Conservation (phyloP, 2,888 invertebrate genomes). For the Adineta ricciae region DNA sequence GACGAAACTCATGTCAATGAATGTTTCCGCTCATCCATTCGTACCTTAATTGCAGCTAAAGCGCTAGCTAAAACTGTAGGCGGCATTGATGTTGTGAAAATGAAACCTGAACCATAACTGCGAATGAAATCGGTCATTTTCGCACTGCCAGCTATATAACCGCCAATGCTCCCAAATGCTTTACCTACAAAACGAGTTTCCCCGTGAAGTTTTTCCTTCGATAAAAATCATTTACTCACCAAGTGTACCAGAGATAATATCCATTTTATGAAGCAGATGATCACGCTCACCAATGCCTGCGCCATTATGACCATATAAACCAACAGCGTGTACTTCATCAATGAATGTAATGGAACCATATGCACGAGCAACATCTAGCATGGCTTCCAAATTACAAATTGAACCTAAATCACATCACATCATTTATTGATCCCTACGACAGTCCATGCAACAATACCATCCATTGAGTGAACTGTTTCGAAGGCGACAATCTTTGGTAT, state of each 20-base stretch:
- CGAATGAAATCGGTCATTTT: conserved; percentile 76
- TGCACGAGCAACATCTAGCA: conserved; percentile 78
- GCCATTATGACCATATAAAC: conserved; percentile 80
- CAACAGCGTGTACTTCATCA: conserved; percentile 94
- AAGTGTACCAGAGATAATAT: conserved; percentile 85
- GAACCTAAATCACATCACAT: too few species aligned
- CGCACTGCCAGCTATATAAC: conserved; percentile 68
- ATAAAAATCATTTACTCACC: conserved; percentile 44
- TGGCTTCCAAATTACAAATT: conserved; percentile 76
- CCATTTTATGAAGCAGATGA: conserved; percentile 64
- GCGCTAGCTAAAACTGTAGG: conserved; percentile 83
- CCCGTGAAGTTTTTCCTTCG: too few species aligned
- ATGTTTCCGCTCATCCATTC: conserved; percentile 12
- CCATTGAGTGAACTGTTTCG: conserved; percentile 97
- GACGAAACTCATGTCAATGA: background rate
- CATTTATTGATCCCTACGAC: too few species aligned
- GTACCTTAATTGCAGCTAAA: conserved; percentile 62
- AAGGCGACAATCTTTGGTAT: conserved; percentile 87
- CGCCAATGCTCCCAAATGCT: conserved; percentile 86
- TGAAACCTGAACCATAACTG: conserved; percentile 89
- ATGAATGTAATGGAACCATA: conserved; percentile 87
- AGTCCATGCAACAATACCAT: conserved; percentile 54
- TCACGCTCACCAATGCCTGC: conserved; percentile 87
- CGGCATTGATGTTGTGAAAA: conserved; percentile 89
- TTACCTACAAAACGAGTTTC: conserved; percentile 58